These are phyloP conservation scores for Drosophila anomelani DNA, from an alignment of 2,888 invertebrate species.

Conservation along the genomic window DNA sequence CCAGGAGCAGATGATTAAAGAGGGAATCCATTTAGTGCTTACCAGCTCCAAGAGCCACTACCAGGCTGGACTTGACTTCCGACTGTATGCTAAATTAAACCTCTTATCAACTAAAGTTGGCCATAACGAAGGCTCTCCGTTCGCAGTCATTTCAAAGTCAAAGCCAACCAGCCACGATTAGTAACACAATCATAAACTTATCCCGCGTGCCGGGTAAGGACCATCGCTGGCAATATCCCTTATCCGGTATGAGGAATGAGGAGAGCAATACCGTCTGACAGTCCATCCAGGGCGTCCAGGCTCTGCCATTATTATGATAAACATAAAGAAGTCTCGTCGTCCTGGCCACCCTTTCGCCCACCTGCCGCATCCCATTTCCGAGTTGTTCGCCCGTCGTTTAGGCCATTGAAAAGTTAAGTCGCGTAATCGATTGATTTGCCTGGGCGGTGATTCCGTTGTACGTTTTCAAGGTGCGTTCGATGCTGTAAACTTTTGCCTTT, in stretches of 20 bases:
- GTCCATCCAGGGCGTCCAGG: constrained; percentile 44
- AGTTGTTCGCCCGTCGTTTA: constrained; percentile 48
- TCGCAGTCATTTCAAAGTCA: constrained; percentile 38
- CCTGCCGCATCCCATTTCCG: constrained; percentile 3
- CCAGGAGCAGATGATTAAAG: constrained; percentile 22
- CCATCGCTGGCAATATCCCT: constrained; percentile 18
- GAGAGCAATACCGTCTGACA: constrained; percentile 63
- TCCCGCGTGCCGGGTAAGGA: constrained; percentile 24
- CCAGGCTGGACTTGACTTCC: background rate
- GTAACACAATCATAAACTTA: constrained; percentile 55
- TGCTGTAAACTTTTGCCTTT: constrained; percentile 58
- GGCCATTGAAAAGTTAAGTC: constrained; percentile 81
- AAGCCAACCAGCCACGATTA: constrained; percentile 50
- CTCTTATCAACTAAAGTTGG: constrained; percentile 18
- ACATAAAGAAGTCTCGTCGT: constrained; percentile 55
- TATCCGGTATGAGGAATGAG: constrained; percentile 23
- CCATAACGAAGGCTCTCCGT: constrained; percentile 10
- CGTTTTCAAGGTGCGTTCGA: constrained; percentile 68
- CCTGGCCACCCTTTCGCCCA: constrained; percentile 27
- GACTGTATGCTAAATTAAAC: constrained; percentile 13
- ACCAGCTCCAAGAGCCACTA: background rate
- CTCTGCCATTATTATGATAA: constrained; percentile 62
- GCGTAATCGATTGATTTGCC: constrained; percentile 81
- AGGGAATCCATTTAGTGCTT: constrained; percentile 2
- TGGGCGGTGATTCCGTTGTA: constrained; percentile 52